Evolutionary conservation across 2,797 vertebrate species (phyloP), one percentile per base, ranked within the genome.

Genomic region (Huso huso): DNA sequence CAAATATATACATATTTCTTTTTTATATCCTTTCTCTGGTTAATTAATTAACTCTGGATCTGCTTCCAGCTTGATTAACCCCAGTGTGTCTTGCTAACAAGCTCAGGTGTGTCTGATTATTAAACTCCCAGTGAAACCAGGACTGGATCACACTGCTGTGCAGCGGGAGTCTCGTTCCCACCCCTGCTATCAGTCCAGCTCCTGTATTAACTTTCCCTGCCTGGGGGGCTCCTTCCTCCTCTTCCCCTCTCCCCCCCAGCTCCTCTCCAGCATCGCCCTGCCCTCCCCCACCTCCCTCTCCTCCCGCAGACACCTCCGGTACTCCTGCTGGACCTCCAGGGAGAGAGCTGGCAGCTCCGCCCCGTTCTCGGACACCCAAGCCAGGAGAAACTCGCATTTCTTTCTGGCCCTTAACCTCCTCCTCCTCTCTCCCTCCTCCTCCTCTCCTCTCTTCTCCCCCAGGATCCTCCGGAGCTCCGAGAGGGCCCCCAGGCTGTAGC

Each of bases 341-440:
- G 91, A 90, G 53, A 93, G 69, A 0, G 60, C 63, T 0, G 60
- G 69, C 58, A 91, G 75, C 2, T 48, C 61, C 0, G 37, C 63
- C 6, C 68, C 70, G 15, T 87, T 88, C 51, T 93, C 92, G 1
- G 84, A 77, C 57, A 83, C 82, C 94, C 94, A 95, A 6, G 93
- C 85, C 73, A 93, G 86, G 48, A 93, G 81, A 70, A 93, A 95
- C 65, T 89, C 81, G 53, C 92, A 93, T 69, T 95, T 96, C 71
- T 94, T 95, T 63, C 77, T 76, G 0, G 92, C 92, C 6, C 84
- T 72, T 55, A 89, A 93, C 74, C 72, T 85, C 60, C 0, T 69
- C 10, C 6, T 51, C 2, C 0, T 6, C 10, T n/a, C 51, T 53
- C 8, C 53, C 53, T 7, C 70, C 61, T 0, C 70, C 79, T 18